A percentile compares a stretch with the other conserved stretches of the same genome.
These are phyloP conservation scores for Diarsia mendica DNA, from an alignment of 2,888 invertebrate genomes.

Conservation along the genomic window DNA sequence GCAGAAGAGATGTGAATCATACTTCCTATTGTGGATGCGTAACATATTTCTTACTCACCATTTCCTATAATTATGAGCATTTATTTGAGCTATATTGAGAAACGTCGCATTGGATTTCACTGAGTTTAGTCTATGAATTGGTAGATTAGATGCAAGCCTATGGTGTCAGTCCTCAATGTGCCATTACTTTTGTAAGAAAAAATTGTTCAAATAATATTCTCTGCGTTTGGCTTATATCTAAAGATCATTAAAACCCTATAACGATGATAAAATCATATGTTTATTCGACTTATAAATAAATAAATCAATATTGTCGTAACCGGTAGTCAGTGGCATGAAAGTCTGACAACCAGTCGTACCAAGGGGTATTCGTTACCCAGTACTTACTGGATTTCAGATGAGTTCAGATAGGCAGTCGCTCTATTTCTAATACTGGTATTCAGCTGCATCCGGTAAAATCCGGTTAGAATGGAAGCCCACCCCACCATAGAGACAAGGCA, in stretches of 20 bases:
- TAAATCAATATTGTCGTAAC: neutral
- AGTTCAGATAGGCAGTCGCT: too few species aligned
- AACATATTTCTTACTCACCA: constrained; percentile 77
- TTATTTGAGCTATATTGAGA: constrained; percentile 54
- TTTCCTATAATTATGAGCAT: constrained; percentile 71
- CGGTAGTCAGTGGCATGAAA: too few species aligned
- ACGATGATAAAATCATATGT: neutral
- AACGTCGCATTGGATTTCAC: constrained; percentile 32
- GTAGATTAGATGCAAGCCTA: neutral
- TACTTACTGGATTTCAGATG: too few species aligned
- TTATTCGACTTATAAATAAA: neutral
- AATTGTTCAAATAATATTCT: neutral
- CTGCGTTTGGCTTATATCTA: neutral
- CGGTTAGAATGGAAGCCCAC: too few species aligned
- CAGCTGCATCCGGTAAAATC: too few species aligned
- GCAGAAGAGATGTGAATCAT: constrained; percentile 71
- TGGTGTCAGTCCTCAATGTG: neutral
- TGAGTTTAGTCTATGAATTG: neutral
- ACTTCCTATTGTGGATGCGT: constrained; percentile 75
- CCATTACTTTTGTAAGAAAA: neutral
- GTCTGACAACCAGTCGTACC: too few species aligned
- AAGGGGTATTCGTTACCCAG: too few species aligned
- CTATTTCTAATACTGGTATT: too few species aligned
- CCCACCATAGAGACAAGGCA: too few species aligned
- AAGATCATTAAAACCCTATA: neutral